These are phyloP conservation scores for Intellagama lesueurii DNA, from an alignment of 2,797 vertebrate genomes.

Conservation along the genomic window DNA sequence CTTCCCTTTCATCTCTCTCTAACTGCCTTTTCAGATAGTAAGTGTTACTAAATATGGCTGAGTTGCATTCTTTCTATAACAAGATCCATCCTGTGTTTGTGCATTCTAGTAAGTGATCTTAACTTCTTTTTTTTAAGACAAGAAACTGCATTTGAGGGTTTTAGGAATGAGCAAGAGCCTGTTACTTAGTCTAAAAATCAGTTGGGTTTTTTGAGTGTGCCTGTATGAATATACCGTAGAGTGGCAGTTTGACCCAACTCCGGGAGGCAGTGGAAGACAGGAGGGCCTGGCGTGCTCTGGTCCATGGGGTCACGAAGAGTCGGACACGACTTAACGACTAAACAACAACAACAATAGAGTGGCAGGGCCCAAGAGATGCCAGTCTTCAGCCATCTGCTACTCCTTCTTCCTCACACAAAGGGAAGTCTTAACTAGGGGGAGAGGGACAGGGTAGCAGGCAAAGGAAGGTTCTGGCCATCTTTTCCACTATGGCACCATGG, in stretches of 20 bases:
- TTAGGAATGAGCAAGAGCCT: not conserved
- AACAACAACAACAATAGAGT: too few species aligned
- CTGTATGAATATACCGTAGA: not conserved
- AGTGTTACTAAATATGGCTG: conserved; percentile 29
- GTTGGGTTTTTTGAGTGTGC: not conserved
- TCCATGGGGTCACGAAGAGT: too few species aligned
- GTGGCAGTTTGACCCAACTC: too few species aligned
- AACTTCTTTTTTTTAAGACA: not conserved
- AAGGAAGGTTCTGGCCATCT: not conserved
- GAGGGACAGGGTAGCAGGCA: not conserved
- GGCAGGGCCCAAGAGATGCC: too few species aligned
- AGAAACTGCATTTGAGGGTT: not conserved
- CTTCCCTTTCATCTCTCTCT: conserved; percentile 12
- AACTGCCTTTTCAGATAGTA: conserved; percentile 12
- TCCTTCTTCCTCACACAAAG: not conserved
- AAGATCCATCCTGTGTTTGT: conserved; percentile 37
- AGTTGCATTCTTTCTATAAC: conserved; percentile 18
- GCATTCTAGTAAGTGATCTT: conserved; percentile 17
- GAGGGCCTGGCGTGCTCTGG: too few species aligned
- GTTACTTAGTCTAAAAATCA: not conserved
- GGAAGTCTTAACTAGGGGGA: not conserved
- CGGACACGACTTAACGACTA: too few species aligned
- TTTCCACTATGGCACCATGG: not conserved
- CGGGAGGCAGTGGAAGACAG: too few species aligned
- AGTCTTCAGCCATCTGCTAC: not conserved